These are phyloP conservation scores for Vesta saturnalis DNA, from an alignment of 2,888 invertebrate species.

Conservation along the genomic window DNA sequence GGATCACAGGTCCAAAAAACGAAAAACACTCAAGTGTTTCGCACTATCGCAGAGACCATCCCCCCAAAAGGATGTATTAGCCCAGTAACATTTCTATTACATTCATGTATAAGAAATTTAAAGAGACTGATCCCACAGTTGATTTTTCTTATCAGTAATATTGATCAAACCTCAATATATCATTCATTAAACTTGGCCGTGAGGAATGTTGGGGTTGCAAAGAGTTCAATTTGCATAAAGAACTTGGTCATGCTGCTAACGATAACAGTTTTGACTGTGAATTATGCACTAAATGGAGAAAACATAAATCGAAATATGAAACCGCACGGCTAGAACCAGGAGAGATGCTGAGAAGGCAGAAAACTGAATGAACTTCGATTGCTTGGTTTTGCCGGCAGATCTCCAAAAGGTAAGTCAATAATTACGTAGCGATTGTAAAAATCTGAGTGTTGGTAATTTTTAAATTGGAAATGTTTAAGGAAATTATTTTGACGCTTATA, in stretches of 20 bases:
- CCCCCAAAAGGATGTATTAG: conserved; percentile 38
- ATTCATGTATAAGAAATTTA: conserved; percentile 32
- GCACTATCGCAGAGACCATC: no score
- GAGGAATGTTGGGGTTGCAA: conserved; percentile 38
- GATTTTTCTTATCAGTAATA: conserved; percentile 30
- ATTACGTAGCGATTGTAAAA: no score
- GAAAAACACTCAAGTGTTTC: no score
- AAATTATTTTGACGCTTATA: conserved; percentile 32
- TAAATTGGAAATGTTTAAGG: conserved; percentile 30
- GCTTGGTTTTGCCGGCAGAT: not conserved
- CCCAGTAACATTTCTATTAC: conserved; percentile 35
- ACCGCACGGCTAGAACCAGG: conserved; percentile 18
- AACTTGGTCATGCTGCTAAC: not conserved
- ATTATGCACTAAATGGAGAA: conserved; percentile 19
- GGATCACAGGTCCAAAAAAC: not conserved
- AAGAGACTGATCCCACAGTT: conserved; percentile 24
- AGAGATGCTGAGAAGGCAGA: conserved; percentile 11
- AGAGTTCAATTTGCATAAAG: conserved; percentile 28
- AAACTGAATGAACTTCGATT: not conserved
- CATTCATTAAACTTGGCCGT: conserved; percentile 23
- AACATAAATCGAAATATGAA: conserved; percentile 22
- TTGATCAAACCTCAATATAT: conserved; percentile 25
- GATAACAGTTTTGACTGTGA: no score
- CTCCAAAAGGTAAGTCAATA: no score
- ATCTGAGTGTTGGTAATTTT: no score